Percentiles rank a stretch among this genome's conserved stretches.
Conservation (phyloP, 35 echinoderm and acorn worm species). For the Ptychodera flava region DNA sequence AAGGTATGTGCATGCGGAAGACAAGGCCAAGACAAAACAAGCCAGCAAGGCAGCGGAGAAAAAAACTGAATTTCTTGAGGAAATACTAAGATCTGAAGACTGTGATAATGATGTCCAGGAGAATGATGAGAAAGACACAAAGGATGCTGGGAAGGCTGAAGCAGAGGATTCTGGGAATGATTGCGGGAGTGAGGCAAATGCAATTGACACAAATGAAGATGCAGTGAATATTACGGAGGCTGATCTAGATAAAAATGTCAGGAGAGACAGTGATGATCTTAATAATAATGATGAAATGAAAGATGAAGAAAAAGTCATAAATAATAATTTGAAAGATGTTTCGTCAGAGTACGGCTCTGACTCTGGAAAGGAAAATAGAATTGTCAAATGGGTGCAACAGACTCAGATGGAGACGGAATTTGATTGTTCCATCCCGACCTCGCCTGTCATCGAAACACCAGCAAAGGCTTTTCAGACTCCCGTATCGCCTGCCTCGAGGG, state of each 20-base stretch:
- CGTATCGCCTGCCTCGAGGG: background rate
- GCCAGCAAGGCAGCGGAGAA: background rate
- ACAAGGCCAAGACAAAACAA: background rate
- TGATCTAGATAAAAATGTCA: conserved; percentile 4
- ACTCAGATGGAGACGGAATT: background rate
- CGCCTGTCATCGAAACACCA: background rate
- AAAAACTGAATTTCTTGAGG: background rate
- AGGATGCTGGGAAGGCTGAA: background rate
- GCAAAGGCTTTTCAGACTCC: background rate
- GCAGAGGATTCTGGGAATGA: conserved; percentile 1
- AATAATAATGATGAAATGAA: conserved; percentile 4
- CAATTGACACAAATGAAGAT: background rate
- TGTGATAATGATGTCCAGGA: conserved; percentile 6
- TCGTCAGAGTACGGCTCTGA: background rate
- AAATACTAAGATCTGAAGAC: background rate
- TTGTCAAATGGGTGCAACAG: background rate
- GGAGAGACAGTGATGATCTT: conserved; percentile 4
- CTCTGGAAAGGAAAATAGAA: background rate
- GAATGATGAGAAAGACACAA: background rate
- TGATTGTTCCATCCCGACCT: background rate
- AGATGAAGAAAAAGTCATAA: background rate
- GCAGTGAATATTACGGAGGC: background rate
- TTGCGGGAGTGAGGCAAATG: background rate
- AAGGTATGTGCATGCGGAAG: background rate
- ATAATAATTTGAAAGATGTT: background rate